Evolutionary conservation across 92 coral and sea anemone species (phyloP), one percentile per base, ranked within the genome.

Genomic region (Epizoanthus stellaris): DNA sequence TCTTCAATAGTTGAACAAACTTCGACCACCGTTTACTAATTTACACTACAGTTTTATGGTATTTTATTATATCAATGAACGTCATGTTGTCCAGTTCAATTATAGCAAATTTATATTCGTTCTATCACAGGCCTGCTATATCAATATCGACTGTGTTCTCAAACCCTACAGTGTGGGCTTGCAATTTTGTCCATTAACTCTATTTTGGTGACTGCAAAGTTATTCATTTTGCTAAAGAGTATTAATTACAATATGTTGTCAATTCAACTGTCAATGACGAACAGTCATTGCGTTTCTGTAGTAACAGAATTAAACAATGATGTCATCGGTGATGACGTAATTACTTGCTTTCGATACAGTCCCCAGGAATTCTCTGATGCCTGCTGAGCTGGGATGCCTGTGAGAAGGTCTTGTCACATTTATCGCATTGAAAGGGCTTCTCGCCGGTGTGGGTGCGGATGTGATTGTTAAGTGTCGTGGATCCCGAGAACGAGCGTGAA

Each of bases 391-490:
- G 99, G 17, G 99, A 94, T 14, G 99, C 96, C 75, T 95, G 98
- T n/a, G 97, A 86, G 77, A 97, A 97, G 53, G 87, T 76, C 84
- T 91, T 95, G 58, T 92, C 95, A 80, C 99, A 97, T 82, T 95
- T 91, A 21, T 85, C 92, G 76, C 99, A 97, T 23, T 85, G 83
- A 70, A 95, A 97, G 71, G 99, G 98, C 54, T 93, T 91, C 65
- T 93, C 99, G 3, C 99, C 99, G 1, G 99, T 97, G 90, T 97
- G 99, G 10, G 99, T 97, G 65, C 99, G 93, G 25, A 97, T 95
- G 68, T 97, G 99, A 64, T 97, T 97, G 87, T 95, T 93, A 72
- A 97, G 93, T 20, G 99, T 97, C 14, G 99, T 97, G 38, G 98
- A 93, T 40, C 99, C 99, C 0, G 99, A 98, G 82, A 97, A 97